Evolutionary conservation across 2,888 invertebrate genomes (phyloP), one percentile per base, ranked within the genome.

Genomic region (Lutraria lutraria): DNA sequence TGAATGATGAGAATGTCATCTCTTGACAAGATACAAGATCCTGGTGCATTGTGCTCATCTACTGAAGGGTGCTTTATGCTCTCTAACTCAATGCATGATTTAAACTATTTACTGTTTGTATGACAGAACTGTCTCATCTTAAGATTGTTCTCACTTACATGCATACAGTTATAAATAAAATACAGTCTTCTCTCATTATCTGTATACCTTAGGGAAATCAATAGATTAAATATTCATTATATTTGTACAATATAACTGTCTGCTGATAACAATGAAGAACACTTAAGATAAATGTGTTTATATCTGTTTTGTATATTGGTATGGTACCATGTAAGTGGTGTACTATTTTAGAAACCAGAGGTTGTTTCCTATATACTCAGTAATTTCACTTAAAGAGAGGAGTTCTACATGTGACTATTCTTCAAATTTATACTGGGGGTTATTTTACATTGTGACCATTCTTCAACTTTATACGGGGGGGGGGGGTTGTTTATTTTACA

Each of bases 161-260:
- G 25, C 63, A 63, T 68, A 25, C 25, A 68, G 63, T 68, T 68
- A 68, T 25, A 68, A 10, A 25, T 68, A 0, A n/a, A 68, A 25
- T 68, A 25, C 6, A 68, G 12, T n/a, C 12, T n/a, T 0, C 12
- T 25, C 6, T 19, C n/a, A 63, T n/a, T n/a, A n/a, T n/a, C 63
- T n/a, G 63, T 25, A 25, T n/a, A 68, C 63, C 63, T 25, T 25
- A 25, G 63, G 63, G 63, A 68, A 68, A 68, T 68, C 63, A 25
- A 25, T 6, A 68, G 63, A 68, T 68, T 68, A 68, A 68, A 68
- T 68, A 68, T 68, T 68, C 63, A 68, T 68, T 68, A 25, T 68
- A 68, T 68, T 68, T 68, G 63, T 25, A 68, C n/a, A n/a, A n/a
- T 68, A 68, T 68, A 68, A 68, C 63, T 68, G 6, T 68, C 8